Percentiles rank a stretch among this genome's conserved stretches.
These are phyloP conservation scores for Chlorodrepanis virens DNA, from an alignment of 2,113 vertebrate species.

Conservation along the genomic window DNA sequence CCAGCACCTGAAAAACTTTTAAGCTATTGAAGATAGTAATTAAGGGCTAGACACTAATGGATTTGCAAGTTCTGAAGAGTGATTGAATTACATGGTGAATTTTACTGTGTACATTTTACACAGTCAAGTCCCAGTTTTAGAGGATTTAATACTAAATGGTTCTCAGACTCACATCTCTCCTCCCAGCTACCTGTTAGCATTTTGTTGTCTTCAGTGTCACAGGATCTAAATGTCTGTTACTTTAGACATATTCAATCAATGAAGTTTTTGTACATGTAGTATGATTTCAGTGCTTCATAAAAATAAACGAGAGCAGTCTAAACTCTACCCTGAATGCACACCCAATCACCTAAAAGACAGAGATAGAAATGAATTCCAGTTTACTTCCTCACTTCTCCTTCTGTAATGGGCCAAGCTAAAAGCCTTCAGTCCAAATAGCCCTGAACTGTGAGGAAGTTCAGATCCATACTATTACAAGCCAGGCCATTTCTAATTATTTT, in stretches of 20 bases:
- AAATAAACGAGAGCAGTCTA: neutral
- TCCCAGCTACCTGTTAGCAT: neutral
- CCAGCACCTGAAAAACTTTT: neutral
- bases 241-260: neutral
- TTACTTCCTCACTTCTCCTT: neutral
- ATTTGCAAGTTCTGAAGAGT: neutral
- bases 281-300: neutral
- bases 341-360: neutral
- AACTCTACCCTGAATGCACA: neutral
- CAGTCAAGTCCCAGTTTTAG: neutral
- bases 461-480: neutral
- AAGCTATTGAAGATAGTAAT: neutral
- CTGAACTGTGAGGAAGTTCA: constrained; percentile 15
- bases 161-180: neutral
- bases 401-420: neutral
- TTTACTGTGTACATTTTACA: neutral
- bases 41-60: neutral
- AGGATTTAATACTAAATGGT: neutral
- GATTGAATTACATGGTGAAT: neutral
- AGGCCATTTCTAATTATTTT: constrained; percentile 45
- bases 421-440: neutral
- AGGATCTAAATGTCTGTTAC: neutral
- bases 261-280: neutral
- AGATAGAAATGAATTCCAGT: neutral
- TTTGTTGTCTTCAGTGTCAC: neutral